These are phyloP conservation scores for Stomatorhinus ivindoensis DNA, from an alignment of 2,113 vertebrate genomes.

Conservation along the genomic window DNA sequence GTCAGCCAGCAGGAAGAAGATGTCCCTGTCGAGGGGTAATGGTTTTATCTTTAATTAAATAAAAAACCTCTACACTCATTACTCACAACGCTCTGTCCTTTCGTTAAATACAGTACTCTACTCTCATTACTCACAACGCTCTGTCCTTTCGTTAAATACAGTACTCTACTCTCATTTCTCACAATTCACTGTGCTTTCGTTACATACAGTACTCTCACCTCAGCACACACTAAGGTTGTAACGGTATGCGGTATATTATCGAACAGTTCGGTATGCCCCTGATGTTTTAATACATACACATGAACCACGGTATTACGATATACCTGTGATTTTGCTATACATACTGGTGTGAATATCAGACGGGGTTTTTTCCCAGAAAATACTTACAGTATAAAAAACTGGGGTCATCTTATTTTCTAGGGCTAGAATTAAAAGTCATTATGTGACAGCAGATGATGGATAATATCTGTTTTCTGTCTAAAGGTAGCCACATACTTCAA, in stretches of 20 bases:
- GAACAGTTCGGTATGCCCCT: not conserved
- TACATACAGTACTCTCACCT: not conserved
- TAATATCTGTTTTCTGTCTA: not conserved
- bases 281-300: not conserved
- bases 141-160: not conserved
- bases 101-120: constrained; percentile 10
- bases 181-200: not conserved
- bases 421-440: not conserved
- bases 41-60: constrained; percentile 59
- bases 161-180: not conserved
- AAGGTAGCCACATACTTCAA: not conserved
- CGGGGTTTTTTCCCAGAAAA: not conserved
- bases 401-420: not conserved
- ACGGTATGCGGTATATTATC: not conserved
- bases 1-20: constrained; percentile 61
- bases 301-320: not conserved
- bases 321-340: not conserved
- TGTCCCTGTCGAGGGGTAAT: constrained; percentile 51
- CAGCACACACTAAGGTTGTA: not conserved
- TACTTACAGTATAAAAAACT: not conserved
- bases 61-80: not conserved
- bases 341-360: not conserved
- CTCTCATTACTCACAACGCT: not conserved
- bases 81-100: not conserved
- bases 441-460: not conserved